Conservation (phyloP, 2,888 invertebrate species). For the Cantharis rustica region DNA sequence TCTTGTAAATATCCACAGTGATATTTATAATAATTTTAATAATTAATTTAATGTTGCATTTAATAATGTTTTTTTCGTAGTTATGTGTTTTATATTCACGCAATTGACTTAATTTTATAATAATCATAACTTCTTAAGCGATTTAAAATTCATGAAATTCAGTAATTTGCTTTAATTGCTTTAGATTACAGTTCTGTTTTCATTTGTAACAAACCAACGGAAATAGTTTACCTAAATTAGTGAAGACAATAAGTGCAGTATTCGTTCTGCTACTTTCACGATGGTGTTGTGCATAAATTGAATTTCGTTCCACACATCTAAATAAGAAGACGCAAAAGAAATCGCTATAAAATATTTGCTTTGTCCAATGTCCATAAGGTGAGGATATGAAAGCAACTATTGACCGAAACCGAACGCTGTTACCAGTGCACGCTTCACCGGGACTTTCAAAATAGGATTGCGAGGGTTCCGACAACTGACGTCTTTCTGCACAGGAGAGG, state of each 20-base stretch:
- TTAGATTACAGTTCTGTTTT: constrained; percentile 3
- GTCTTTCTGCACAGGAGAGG: constrained; percentile 26
- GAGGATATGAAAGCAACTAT: constrained; percentile 51
- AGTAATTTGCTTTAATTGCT: constrained; percentile 15
- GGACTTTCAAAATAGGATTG: constrained; percentile 49
- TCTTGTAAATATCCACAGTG: not conserved
- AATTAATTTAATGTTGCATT: not conserved
- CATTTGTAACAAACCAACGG: constrained; percentile 29
- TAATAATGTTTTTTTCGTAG: not conserved
- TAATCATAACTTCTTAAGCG: not conserved
- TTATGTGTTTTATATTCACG: not conserved
- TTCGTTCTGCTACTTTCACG: constrained; percentile 35
- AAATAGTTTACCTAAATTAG: constrained; percentile 33
- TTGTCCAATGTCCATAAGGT: constrained; percentile 43
- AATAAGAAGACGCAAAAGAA: constrained; percentile 31
- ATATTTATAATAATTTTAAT: not conserved
- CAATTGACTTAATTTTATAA: constrained; percentile 8
- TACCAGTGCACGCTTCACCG: constrained; percentile 52
- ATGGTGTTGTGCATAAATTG: constrained; percentile 27
- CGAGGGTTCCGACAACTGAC: constrained; percentile 36
- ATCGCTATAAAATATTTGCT: constrained; percentile 33
- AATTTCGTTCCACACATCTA: constrained; percentile 26
- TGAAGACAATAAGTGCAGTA: constrained; percentile 34
- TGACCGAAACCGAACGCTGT: constrained; percentile 51
- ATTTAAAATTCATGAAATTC: constrained; percentile 20